These are phyloP conservation scores for Podargus strigoides DNA, from an alignment of 2,797 vertebrate genomes.

Conservation along the genomic window DNA sequence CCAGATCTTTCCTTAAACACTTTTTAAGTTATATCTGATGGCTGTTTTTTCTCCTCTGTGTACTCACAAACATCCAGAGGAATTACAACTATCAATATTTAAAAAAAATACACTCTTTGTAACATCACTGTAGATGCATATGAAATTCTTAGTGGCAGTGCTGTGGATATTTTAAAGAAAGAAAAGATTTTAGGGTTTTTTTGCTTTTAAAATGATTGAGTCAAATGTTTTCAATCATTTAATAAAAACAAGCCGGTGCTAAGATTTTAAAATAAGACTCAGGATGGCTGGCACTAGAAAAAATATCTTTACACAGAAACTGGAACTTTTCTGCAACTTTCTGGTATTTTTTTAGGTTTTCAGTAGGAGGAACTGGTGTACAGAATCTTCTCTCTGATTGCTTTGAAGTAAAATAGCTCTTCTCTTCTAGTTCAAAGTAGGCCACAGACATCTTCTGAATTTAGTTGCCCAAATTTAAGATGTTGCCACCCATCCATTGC, in stretches of 20 bases:
- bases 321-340: not conserved
- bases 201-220: not conserved
- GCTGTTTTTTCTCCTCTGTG: not conserved
- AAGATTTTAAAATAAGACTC: not conserved
- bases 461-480: not conserved
- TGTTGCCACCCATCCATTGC: not conserved
- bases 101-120: not conserved
- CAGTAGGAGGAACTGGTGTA: not conserved
- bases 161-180: not conserved
- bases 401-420: not conserved
- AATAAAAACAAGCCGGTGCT: not conserved
- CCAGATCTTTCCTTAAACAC: not conserved
- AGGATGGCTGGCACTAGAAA: not conserved
- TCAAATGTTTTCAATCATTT: not conserved
- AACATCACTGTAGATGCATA: not conserved
- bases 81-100: not conserved
- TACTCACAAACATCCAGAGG: not conserved
- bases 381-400: not conserved
- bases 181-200: not conserved
- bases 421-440: not conserved
- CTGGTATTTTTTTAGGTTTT: not conserved
- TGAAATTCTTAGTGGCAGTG: not conserved
- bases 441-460: not conserved
- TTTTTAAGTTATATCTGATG: not conserved
- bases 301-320: not conserved